Percentiles rank a stretch among this genome's conserved stretches.
phyloP scores from a whole-genome alignment of 2,888 invertebrate genomes.

The Xanthia icteritia region DNA sequence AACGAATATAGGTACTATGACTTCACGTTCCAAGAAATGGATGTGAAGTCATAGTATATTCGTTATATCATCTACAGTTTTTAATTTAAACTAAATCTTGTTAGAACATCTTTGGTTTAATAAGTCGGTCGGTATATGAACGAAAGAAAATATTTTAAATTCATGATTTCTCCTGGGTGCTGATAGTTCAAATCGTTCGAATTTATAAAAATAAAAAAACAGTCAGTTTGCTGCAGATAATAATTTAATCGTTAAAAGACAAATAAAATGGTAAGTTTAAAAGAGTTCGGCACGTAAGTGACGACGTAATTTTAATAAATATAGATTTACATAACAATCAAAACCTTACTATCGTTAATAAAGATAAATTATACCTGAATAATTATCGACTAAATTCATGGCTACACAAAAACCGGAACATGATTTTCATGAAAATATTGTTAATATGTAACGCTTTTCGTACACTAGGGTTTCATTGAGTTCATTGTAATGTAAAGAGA shows the following conservation, averaged over 20 bases:
- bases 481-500: slow-evolving; percentile 53
- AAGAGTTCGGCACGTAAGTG: background rate
- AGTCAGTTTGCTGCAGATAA: background rate
- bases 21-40: no score
- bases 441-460: slow-evolving; percentile 35
- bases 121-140: no score
- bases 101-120: no score
- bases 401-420: slow-evolving; percentile 7
- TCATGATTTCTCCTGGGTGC: no score
- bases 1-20: no score
- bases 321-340: background rate
- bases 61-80: no score
- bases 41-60: no score
- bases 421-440: slow-evolving; percentile 34
- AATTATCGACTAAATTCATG: background rate
- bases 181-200: no score
- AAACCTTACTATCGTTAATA: background rate
- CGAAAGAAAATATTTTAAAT: no score
- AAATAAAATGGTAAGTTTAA: background rate
- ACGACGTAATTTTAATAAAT: background rate
- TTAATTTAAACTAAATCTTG: no score
- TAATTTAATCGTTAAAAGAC: background rate
- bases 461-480: slow-evolving; percentile 34
- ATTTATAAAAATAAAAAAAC: no score
- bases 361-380: background rate